Evolutionary conservation across 1,140 invertebrate species (phyloP).

Genomic region (Charaxes varanes): DNA sequence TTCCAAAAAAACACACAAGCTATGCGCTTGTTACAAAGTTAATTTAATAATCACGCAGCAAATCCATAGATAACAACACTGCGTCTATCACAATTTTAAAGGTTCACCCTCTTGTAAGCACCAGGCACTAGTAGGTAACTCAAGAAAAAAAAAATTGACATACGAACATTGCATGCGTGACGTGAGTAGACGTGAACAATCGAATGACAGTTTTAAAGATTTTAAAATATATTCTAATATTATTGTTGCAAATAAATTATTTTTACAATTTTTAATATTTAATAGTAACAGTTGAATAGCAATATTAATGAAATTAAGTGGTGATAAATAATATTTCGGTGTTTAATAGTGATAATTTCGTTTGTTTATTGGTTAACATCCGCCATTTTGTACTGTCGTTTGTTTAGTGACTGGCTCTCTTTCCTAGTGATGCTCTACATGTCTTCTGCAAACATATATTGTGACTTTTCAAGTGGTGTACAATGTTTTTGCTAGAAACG

Average conservation of each 20-base stretch:
- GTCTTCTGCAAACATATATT: conserved; percentile 51
- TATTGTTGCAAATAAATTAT: conserved; percentile 50
- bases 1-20: too few species aligned
- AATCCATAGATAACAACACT: too few species aligned
- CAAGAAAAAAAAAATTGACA: conserved; percentile 43
- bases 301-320: conserved; percentile 42
- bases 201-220: conserved; percentile 61
- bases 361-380: conserved; percentile 73
- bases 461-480: conserved; percentile 57
- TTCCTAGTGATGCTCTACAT: conserved; percentile 60
- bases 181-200: conserved; percentile 61
- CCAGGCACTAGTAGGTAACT: too few species aligned
- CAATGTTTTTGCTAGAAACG: conserved; percentile 68
- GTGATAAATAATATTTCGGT: conserved; percentile 30
- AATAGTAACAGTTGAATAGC: conserved; percentile 34
- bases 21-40: too few species aligned
- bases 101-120: too few species aligned
- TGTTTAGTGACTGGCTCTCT: conserved; percentile 69
- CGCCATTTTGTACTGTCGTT: conserved; percentile 73
- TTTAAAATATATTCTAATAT: conserved; percentile 57
- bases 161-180: conserved; percentile 53
- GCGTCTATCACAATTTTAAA: too few species aligned
- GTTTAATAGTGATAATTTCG: conserved; percentile 57
- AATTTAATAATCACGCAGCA: too few species aligned
- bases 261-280: conserved; percentile 60